Percentiles rank a stretch among this genome's conserved stretches.
Conservation (phyloP, 2,888 invertebrate genomes). For the Lissocephala sabroskyi region DNA sequence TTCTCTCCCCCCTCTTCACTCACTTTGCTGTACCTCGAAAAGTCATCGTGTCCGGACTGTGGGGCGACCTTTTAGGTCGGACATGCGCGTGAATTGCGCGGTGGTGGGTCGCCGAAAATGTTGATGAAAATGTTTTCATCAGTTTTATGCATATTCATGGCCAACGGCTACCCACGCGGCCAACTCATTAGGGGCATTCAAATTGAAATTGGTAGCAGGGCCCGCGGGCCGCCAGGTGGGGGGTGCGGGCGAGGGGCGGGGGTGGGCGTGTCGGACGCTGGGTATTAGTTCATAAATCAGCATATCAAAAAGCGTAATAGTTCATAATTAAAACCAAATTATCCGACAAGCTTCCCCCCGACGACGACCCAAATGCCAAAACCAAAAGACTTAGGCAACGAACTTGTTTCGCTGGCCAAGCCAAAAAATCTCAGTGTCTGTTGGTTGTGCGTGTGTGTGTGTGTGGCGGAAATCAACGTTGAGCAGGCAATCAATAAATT, state of each 20-base stretch:
- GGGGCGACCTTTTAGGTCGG: too few relatives aligned
- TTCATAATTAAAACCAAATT: slow-evolving; percentile 17
- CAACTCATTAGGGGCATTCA: not conserved
- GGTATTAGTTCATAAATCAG: slow-evolving; percentile 26
- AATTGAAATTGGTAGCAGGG: not conserved
- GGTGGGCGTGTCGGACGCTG: slow-evolving; percentile 57
- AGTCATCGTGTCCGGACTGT: too few relatives aligned
- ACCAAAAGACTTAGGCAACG: slow-evolving; percentile 45
- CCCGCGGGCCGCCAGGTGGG: too few relatives aligned
- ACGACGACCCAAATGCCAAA: too few relatives aligned
- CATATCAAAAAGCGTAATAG: slow-evolving; percentile 31
- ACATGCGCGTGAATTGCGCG: too few relatives aligned
- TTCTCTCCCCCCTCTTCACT: too few relatives aligned
- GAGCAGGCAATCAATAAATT: slow-evolving; percentile 38
- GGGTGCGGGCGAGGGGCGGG: too few relatives aligned
- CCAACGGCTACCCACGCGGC: slow-evolving; percentile 25
- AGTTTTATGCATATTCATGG: slow-evolving; percentile 56
- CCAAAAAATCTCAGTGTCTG: slow-evolving; percentile 1
- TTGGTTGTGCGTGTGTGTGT: too few relatives aligned
- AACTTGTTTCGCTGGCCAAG: slow-evolving; percentile 27
- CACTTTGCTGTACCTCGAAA: too few relatives aligned
- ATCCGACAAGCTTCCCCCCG: too few relatives aligned
- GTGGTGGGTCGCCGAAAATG: too few relatives aligned
- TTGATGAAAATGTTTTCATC: slow-evolving; percentile 51
- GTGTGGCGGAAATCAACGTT: too few relatives aligned